Evolutionary conservation across 2,888 invertebrate species (phyloP).

Genomic region (Drosophila atripex): DNA sequence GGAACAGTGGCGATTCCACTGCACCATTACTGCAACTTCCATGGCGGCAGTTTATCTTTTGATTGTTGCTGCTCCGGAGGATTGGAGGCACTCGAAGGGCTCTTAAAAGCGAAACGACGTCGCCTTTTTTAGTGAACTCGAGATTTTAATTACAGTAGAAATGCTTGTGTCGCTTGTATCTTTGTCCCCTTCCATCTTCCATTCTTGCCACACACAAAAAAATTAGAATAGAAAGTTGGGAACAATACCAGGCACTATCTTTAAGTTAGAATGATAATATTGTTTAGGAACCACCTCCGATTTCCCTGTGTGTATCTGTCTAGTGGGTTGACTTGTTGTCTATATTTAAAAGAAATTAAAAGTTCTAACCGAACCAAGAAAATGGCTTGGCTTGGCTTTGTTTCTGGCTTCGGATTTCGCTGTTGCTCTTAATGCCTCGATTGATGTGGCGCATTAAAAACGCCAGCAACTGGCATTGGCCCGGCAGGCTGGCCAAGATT

Average conservation of each 20-base stretch:
- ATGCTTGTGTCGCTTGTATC: slow-evolving; percentile 47
- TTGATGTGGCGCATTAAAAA: slow-evolving; percentile 75
- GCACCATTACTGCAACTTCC: slow-evolving; percentile 33
- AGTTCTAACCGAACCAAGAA: slow-evolving; percentile 44
- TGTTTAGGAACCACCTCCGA: neutral
- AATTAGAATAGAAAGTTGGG: neutral
- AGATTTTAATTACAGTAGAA: slow-evolving; percentile 76
- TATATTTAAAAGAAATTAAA: slow-evolving; percentile 73
- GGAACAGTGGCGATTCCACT: slow-evolving; percentile 33
- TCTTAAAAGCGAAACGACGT: slow-evolving; percentile 67
- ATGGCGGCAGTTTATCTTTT: slow-evolving; percentile 76
- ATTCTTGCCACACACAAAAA: neutral
- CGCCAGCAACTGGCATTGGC: slow-evolving; percentile 66
- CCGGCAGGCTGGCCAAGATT: slow-evolving; percentile 61
- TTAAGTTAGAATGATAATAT: no score
- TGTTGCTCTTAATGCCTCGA: slow-evolving; percentile 67
- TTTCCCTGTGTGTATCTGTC: slow-evolving; percentile 13
- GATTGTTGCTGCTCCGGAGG: slow-evolving; percentile 60
- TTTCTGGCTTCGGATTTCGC: slow-evolving; percentile 22
- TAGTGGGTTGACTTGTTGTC: slow-evolving; percentile 28
- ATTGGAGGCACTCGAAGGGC: slow-evolving; percentile 59
- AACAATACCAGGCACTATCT: neutral
- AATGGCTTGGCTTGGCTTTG: slow-evolving; percentile 24
- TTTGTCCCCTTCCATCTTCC: slow-evolving; percentile 13
- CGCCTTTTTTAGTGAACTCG: slow-evolving; percentile 67